These are phyloP conservation scores for Euura saliciscinereae DNA, from an alignment of 1,140 invertebrate species.

Conservation along the genomic window DNA sequence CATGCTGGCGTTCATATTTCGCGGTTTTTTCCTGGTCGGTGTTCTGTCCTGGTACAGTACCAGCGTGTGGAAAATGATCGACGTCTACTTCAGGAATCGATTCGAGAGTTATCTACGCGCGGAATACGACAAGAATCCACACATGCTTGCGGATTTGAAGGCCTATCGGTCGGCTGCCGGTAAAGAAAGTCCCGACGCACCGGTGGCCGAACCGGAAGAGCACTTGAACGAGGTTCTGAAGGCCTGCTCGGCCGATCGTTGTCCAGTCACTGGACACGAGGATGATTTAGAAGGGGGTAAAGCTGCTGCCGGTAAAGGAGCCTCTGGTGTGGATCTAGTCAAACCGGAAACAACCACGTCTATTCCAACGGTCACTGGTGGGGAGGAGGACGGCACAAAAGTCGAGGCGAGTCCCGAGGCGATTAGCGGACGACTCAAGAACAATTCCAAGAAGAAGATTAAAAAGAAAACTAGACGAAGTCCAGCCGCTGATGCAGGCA, in stretches of 20 bases:
- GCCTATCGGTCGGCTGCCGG: neutral
- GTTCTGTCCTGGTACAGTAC: slow-evolving; percentile 61
- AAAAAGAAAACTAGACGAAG: slow-evolving; percentile 14
- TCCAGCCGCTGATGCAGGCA: neutral
- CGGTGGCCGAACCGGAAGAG: neutral
- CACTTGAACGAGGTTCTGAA: neutral
- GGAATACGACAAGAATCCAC: slow-evolving; percentile 52
- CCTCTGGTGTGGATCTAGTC: neutral
- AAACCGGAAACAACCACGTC: neutral
- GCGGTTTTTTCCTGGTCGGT: slow-evolving; percentile 53
- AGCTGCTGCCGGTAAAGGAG: neutral
- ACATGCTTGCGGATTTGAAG: slow-evolving; percentile 36
- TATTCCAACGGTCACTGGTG: neutral
- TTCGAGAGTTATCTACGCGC: slow-evolving; percentile 57
- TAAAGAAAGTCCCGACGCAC: neutral
- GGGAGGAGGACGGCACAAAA: neutral
- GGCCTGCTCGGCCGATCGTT: neutral
- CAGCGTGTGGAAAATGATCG: slow-evolving; percentile 60
- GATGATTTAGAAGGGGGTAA: neutral
- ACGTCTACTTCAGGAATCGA: slow-evolving; percentile 60
- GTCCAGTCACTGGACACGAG: neutral
- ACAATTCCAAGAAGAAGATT: slow-evolving; percentile 11
- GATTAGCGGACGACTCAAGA: neutral
- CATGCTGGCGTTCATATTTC: slow-evolving; percentile 53
- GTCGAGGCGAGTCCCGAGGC: neutral